Conservation (phyloP, 2,888 invertebrate genomes). For the Oscheius onirici region DNA sequence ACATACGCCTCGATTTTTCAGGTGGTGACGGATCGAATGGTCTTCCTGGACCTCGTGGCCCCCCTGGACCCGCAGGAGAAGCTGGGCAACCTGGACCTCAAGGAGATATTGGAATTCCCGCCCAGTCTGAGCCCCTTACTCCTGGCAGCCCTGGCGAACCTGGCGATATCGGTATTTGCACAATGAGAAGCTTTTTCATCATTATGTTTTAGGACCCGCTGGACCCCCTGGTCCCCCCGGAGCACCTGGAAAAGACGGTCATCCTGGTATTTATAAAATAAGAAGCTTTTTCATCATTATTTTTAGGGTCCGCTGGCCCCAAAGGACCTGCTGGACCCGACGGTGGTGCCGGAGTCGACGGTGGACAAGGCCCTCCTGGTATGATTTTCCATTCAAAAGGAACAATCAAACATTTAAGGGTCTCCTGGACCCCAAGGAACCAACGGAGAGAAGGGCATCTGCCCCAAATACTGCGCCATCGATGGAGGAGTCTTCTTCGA, state of each 20-base stretch:
- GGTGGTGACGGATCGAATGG: conserved; percentile 62
- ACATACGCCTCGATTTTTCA: conserved; percentile 37
- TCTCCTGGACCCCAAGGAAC: conserved; percentile 59
- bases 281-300: no score
- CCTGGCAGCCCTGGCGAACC: conserved; percentile 61
- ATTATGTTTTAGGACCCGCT: conserved; percentile 53
- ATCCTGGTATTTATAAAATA: conserved; percentile 34
- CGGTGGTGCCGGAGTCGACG: conserved; percentile 65
- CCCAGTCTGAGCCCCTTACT: conserved; percentile 49
- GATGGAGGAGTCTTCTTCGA: conserved; percentile 68
- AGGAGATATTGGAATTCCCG: conserved; percentile 51
- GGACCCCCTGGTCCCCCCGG: conserved; percentile 62
- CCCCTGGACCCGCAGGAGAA: conserved; percentile 26
- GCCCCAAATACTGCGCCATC: conserved; percentile 62
- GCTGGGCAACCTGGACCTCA: conserved; percentile 32
- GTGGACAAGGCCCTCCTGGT: conserved; percentile 62
- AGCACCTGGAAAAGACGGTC: conserved; percentile 56
- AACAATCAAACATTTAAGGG: no score
- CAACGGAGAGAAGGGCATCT: conserved; percentile 64
- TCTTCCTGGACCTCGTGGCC: conserved; percentile 43
- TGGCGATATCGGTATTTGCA: conserved; percentile 46
- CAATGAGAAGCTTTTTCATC: conserved; percentile 31
- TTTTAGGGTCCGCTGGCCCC: conserved; percentile 54
- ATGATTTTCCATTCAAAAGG: no score
- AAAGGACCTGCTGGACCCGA: conserved; percentile 67